Evolutionary conservation across 1,140 invertebrate genomes (phyloP).

Genomic region (Contarinia nasturtii): DNA sequence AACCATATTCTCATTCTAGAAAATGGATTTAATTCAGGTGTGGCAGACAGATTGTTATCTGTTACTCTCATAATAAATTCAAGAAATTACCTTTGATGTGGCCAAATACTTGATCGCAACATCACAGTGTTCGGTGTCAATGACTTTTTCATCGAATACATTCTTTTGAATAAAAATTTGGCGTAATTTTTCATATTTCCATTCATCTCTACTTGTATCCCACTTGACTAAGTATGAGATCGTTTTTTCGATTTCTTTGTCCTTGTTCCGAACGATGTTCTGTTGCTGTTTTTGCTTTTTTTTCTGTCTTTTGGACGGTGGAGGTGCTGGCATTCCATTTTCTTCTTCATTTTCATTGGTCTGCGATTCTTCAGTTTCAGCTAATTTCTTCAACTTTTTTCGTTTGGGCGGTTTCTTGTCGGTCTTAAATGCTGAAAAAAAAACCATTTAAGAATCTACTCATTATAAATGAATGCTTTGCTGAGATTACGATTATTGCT

Average conservation of each 20-base stretch:
- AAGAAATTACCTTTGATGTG: constrained; percentile 24
- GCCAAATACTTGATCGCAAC: constrained; percentile 49
- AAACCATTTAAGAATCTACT: too few relatives aligned
- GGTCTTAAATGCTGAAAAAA: too few relatives aligned
- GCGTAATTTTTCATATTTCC: constrained; percentile 58
- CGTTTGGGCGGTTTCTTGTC: too few relatives aligned
- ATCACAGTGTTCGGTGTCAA: constrained; percentile 38
- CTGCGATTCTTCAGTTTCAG: background rate
- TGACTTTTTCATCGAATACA: constrained; percentile 33
- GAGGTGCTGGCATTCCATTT: constrained; percentile 26
- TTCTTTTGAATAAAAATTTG: constrained; percentile 55
- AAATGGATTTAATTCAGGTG: too few relatives aligned
- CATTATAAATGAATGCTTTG: too few relatives aligned
- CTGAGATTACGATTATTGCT: too few relatives aligned
- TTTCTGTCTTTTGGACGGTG: constrained; percentile 33
- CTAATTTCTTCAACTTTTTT: background rate
- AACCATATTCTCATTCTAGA: too few relatives aligned
- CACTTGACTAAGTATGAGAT: constrained; percentile 39
- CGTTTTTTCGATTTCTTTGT: constrained; percentile 21
- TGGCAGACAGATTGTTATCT: too few relatives aligned
- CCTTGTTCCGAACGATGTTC: constrained; percentile 12
- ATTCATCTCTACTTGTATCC: constrained; percentile 43
- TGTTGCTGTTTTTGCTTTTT: constrained; percentile 19
- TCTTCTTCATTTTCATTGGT: background rate
- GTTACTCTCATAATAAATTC: too few relatives aligned